phyloP scores from a whole-genome alignment of 2,113 vertebrate species.

The Xyliphius kryptos region DNA sequence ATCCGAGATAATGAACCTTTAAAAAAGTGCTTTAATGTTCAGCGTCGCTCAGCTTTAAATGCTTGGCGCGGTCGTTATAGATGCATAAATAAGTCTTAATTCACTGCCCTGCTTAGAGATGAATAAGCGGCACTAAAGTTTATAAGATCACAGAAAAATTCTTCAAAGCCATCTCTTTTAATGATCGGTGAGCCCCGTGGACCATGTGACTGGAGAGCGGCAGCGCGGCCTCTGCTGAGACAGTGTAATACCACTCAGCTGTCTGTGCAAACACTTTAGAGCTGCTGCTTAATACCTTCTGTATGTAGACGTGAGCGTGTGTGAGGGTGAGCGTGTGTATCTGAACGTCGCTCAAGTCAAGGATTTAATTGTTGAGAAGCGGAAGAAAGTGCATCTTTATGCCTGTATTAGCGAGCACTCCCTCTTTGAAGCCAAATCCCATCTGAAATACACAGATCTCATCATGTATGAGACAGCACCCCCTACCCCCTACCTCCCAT shows the following conservation, averaged over 20 bases:
- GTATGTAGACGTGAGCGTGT: background rate
- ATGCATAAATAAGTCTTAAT: conserved; percentile 11
- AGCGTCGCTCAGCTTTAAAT: too few relatives aligned
- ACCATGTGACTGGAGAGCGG: conserved; percentile 16
- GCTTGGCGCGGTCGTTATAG: background rate
- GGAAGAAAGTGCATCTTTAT: background rate
- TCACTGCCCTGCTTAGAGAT: conserved; percentile 35
- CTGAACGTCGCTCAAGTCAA: background rate
- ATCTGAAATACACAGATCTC: conserved; percentile 19
- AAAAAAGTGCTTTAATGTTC: too few relatives aligned
- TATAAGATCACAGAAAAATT: conserved; percentile 37
- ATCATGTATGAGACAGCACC: conserved; percentile 20
- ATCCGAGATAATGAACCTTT: too few relatives aligned
- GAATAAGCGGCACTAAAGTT: conserved; percentile 30
- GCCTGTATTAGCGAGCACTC: background rate
- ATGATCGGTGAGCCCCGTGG: conserved; percentile 27
- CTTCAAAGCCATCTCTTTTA: conserved; percentile 38
- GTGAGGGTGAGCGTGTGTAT: background rate
- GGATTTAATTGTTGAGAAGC: background rate
- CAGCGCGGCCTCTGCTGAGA: background rate
- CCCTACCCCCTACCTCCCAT: conserved; percentile 17
- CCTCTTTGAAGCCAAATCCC: conserved; percentile 31
- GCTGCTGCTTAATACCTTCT: conserved; percentile 8
- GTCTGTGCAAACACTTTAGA: conserved; percentile 9
- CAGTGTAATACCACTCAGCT: conserved; percentile 12